Conservation (phyloP, 2,888 invertebrate species). For the Volucella inanis region DNA sequence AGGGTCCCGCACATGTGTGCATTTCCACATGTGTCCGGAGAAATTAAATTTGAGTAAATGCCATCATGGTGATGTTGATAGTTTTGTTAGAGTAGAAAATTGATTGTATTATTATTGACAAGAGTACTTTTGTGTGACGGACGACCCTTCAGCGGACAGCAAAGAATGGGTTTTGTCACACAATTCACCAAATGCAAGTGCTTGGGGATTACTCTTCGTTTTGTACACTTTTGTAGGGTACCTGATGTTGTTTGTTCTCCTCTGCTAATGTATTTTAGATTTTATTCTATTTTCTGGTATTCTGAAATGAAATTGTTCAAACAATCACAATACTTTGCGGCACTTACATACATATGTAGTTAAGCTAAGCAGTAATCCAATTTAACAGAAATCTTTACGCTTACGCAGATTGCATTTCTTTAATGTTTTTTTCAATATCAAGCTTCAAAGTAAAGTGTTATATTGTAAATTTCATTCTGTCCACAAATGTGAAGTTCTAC, state of each 20-base stretch:
- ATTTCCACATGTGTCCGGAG: slow-evolving; percentile 18
- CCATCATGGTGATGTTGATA: background rate
- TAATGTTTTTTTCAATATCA: background rate
- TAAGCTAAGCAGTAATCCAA: slow-evolving; percentile 55
- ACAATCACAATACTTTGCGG: slow-evolving; percentile 40
- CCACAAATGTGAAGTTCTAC: no score
- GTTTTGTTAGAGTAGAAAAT: slow-evolving; percentile 42
- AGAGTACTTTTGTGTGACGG: slow-evolving; percentile 48
- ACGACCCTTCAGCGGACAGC: slow-evolving; percentile 58
- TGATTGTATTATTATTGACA: slow-evolving; percentile 70
- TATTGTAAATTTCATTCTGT: no score
- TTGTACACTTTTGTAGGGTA: background rate
- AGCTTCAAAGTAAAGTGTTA: no score
- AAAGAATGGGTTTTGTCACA: slow-evolving; percentile 63
- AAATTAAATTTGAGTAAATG: slow-evolving; percentile 41
- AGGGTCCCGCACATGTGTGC: slow-evolving; percentile 67
- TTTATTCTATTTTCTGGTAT: slow-evolving; percentile 7
- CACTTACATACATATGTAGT: background rate
- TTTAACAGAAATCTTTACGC: slow-evolving; percentile 56
- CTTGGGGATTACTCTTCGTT: slow-evolving; percentile 54
- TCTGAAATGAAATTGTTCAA: slow-evolving; percentile 20
- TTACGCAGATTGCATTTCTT: slow-evolving; percentile 24
- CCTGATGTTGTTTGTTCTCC: slow-evolving; percentile 35
- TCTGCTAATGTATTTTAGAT: slow-evolving; percentile 12
- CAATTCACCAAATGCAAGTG: slow-evolving; percentile 61